These are phyloP conservation scores for Ceraclea dissimilis DNA, from an alignment of 2,888 invertebrate species.

Conservation along the genomic window DNA sequence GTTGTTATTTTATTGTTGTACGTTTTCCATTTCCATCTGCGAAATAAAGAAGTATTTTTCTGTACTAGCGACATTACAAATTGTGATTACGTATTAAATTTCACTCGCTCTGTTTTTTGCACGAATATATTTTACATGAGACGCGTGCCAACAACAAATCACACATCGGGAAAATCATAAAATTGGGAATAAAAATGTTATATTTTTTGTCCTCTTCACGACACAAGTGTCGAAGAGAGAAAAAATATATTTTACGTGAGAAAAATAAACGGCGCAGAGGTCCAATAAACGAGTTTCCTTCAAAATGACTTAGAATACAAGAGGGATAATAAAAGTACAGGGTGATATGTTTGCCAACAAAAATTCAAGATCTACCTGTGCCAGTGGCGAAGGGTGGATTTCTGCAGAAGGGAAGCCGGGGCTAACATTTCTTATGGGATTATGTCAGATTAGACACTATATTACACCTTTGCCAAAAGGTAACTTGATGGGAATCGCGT, in stretches of 20 bases:
- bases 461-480: no score
- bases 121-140: background rate
- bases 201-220: background rate
- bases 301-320: constrained; percentile 7
- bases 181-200: constrained; percentile 6
- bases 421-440: no score
- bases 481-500: no score
- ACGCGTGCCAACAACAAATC: constrained; percentile 8
- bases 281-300: constrained; percentile 15
- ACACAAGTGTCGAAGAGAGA: background rate
- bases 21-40: no score
- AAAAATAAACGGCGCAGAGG: constrained; percentile 12
- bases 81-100: background rate
- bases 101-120: no score
- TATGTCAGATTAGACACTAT: no score
- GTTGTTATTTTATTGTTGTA: no score
- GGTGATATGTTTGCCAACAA: background rate
- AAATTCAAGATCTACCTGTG: no score
- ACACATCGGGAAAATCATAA: constrained; percentile 2
- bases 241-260: constrained; percentile 6
- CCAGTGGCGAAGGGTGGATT: no score
- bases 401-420: no score
- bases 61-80: no score
- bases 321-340: constrained; percentile 2
- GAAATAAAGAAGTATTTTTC: no score